Percentiles rank a stretch among this genome's conserved stretches.
phyloP scores from a whole-genome alignment of 1,140 invertebrate genomes.

The Achatina immaculata region DNA sequence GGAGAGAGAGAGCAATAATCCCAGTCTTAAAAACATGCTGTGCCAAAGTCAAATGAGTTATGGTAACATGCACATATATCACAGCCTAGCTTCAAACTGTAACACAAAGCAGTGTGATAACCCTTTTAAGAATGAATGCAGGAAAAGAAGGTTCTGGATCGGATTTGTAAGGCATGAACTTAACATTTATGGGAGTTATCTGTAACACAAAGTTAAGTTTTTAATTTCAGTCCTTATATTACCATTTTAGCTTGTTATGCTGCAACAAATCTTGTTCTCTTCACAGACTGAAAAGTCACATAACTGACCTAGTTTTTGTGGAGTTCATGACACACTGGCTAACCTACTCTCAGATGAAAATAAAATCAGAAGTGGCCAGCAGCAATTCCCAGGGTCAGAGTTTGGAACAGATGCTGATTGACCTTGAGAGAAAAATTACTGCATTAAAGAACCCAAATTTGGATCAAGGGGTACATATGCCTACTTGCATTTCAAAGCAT shows the following conservation, averaged over 20 bases:
- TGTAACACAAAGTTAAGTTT: too few species aligned
- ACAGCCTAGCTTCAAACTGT: too few species aligned
- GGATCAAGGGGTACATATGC: conserved; percentile 65
- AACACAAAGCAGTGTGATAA: too few species aligned
- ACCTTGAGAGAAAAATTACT: conserved; percentile 63
- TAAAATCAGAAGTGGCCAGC: conserved; percentile 69
- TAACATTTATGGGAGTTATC: too few species aligned
- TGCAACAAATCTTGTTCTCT: too few species aligned
- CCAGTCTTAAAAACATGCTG: too few species aligned
- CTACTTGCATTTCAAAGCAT: neutral
- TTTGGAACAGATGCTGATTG: conserved; percentile 56
- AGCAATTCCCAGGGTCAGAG: conserved; percentile 67
- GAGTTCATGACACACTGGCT: conserved; percentile 69
- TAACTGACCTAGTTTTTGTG: conserved; percentile 71
- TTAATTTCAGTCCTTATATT: neutral
- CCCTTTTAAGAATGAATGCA: too few species aligned
- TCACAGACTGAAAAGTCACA: conserved; percentile 71
- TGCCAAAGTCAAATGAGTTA: too few species aligned
- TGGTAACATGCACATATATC: too few species aligned
- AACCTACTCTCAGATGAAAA: conserved; percentile 71
- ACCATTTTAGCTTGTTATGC: neutral
- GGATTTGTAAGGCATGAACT: too few species aligned
- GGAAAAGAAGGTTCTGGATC: too few species aligned
- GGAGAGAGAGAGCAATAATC: too few species aligned
- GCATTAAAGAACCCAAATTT: conserved; percentile 67